Evolutionary conservation across 2,888 invertebrate genomes (phyloP), one percentile per base, ranked within the genome.

Genomic region (Erebia palarica): DNA sequence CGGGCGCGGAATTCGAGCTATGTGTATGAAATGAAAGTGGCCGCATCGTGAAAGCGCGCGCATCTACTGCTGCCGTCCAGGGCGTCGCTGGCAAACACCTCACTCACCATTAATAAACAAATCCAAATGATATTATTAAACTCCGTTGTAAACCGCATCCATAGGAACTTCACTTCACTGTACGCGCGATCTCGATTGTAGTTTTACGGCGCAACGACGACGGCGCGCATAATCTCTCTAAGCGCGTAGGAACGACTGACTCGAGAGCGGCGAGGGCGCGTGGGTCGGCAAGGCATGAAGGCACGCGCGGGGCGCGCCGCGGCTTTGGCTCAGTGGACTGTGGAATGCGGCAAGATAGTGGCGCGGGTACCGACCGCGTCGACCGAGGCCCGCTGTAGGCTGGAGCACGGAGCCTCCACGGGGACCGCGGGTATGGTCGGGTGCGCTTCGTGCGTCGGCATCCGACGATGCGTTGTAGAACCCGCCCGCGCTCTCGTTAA

Each of bases 221-320:
- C 83, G 80, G 82, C 75, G 82, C 88, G 87, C 86, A 83, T 88
- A 78, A 76, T 82, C 81, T 80, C 82, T 78, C 76, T 82, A 87
- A 85, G 85, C 88, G 91, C 90, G 84, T 86, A 84, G 82, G 84
- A 84, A 80, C 89, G 87, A 91, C 90, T 91, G 90, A 87, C 82
- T 79, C 85, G n/a, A 87, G 82, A 79, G 83, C 65, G 70, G 68
- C 77, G 95, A 94, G 95, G 95, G 95, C 96, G 96, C 96, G 95
- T 96, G 96, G 95, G 96, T 95, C 95, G 94, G 90, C 93, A 89
- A 94, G 94, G 93, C 78, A 80, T 75, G 79, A 77, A 94, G 94
- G 94, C 95, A 94, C 91, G 91, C 93, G 85, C 85, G 84, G 82
- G 84, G 83, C 83, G 83, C 83, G 89, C 90, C 91, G 88, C 88